Base-by-base conservation (phyloP, 92 coral and sea anemone genomes). In the Actinostola sp. region DNA sequence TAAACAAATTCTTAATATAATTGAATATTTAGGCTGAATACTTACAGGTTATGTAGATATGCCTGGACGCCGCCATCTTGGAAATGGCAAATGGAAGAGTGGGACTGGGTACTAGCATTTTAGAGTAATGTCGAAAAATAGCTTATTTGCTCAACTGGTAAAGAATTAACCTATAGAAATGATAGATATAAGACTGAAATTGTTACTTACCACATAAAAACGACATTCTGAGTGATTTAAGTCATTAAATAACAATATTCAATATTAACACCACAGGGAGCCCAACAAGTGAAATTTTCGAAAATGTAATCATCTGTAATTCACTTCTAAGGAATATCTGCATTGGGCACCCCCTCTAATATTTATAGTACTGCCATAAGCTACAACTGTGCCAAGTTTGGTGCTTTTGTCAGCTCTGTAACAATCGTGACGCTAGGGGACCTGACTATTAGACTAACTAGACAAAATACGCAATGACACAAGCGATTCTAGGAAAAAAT, bases 371-470 rank as follows among this genome's bases (percentile, higher is more conserved):
- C 64, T 65, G 30, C 81, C 81, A 77, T 71, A 78, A 71, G 88
- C 88, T 82, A 66, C 67, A 82, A 67, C 82, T 82, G 31, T 76
- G 88, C 82, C 75, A 74, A 74, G 71, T 67, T 81, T 81, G 81
- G 81, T 73, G 86, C 86, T 81, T 81, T 81, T 81, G 86, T 73
- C 70, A 70, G 70, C 71, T 78, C 82, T 76, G 82, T 76, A 63
- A 70, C 77, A 50, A 70, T 48, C 71, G 19, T 17, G 78, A 44
- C 53, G 63, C n/a, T 76, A 76, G 31, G 61, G 66, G 80, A 61
- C 72, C 73, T 63, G 72, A 50, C 53, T 43, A 74, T 74, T n/a
- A n/a, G n/a, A n/a, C n/a, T n/a, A n/a, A n/a, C n/a, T n/a, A n/a
- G n/a, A n/a, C n/a, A n/a, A n/a, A n/a, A n/a, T n/a, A n/a, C n/a